Conservation (phyloP, 2,888 invertebrate species). For the Acleris sparsana region DNA sequence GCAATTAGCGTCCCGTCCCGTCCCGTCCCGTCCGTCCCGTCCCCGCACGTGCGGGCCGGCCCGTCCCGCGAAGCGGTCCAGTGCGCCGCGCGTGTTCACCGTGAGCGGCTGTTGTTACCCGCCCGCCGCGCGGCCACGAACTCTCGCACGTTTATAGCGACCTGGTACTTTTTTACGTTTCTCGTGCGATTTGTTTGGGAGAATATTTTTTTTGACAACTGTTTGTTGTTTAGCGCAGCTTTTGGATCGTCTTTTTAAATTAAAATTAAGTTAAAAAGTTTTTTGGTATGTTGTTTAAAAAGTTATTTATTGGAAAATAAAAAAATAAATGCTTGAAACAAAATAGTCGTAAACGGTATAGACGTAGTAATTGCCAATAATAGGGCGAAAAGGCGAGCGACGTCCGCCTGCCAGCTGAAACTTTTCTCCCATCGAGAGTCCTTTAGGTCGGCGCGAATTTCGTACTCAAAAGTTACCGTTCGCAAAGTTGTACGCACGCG, state of each 20-base stretch:
- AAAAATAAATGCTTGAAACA: too few species aligned
- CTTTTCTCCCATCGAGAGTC: slow-evolving; percentile 62
- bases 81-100: slow-evolving; percentile 49
- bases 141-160: slow-evolving; percentile 39
- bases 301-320: neutral
- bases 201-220: slow-evolving; percentile 16
- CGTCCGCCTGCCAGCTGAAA: slow-evolving; percentile 42
- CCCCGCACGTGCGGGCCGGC: slow-evolving; percentile 51
- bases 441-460: slow-evolving; percentile 69
- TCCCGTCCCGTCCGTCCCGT: slow-evolving; percentile 57
- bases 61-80: slow-evolving; percentile 39
- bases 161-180: slow-evolving; percentile 37
- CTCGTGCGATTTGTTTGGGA: slow-evolving; percentile 10
- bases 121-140: slow-evolving; percentile 43
- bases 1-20: slow-evolving; percentile 69
- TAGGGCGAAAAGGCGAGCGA: slow-evolving; percentile 24
- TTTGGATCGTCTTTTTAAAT: neutral
- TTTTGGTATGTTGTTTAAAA: neutral
- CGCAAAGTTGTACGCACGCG: slow-evolving; percentile 69
- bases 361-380: slow-evolving; percentile 19
- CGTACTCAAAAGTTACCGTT: slow-evolving; percentile 71
- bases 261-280: neutral
- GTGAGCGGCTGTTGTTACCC: slow-evolving; percentile 47
- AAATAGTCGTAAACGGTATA: neutral
- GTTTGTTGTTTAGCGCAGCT: slow-evolving; percentile 18